Percentiles rank a stretch among this genome's conserved stretches.
Conservation (phyloP, 2,113 vertebrate genomes). For the Pogonocichla stellata region DNA sequence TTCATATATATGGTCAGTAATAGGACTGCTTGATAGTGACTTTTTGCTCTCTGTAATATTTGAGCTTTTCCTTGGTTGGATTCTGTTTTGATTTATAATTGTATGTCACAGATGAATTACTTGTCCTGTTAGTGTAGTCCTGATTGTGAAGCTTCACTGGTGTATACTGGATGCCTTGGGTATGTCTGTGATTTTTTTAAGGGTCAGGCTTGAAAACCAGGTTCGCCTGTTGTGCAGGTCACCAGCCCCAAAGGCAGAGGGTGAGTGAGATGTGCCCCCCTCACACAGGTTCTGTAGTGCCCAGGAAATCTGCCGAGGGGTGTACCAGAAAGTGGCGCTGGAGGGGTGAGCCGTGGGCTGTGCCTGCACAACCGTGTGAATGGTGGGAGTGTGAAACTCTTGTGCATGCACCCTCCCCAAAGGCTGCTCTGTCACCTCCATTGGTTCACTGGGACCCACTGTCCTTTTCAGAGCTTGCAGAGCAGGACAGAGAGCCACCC, state of each 20-base stretch:
- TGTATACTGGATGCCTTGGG: not conserved
- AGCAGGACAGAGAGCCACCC: too few relatives aligned
- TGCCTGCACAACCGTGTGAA: accelerated
- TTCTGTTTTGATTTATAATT: not conserved
- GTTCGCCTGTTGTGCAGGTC: not conserved
- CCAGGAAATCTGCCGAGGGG: accelerated
- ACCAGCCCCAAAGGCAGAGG: not conserved
- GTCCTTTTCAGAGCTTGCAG: not conserved
- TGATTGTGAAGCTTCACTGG: not conserved
- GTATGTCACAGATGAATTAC: not conserved
- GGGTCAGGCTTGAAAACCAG: not conserved
- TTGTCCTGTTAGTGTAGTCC: not conserved
- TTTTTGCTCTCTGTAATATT: not conserved
- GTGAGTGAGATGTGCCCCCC: not conserved
- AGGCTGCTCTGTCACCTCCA: not conserved
- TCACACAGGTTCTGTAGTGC: accelerated
- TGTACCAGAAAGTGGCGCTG: not conserved
- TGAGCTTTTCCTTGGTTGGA: not conserved
- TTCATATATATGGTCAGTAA: not conserved
- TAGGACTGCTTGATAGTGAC: not conserved
- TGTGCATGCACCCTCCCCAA: accelerated
- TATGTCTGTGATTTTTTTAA: not conserved
- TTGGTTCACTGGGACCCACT: not conserved
- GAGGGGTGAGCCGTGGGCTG: not conserved
- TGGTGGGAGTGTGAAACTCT: not conserved